Conservation (phyloP, 2,113 vertebrate species). For the Regulus satrapa region DNA sequence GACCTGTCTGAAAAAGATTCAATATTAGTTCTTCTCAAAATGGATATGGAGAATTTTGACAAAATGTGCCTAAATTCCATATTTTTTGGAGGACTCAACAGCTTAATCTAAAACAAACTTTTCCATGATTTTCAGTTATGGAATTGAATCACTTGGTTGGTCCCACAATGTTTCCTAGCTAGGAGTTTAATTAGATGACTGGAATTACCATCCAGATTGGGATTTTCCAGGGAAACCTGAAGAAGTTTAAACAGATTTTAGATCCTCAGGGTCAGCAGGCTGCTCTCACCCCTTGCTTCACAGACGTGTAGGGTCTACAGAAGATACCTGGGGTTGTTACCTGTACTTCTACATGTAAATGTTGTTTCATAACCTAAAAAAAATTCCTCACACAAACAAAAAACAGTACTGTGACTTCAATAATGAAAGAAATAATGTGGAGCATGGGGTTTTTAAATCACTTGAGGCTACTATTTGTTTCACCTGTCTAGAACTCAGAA, state of each 20-base stretch:
- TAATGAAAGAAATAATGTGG: background rate
- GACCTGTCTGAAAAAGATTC: background rate
- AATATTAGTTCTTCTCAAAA: background rate
- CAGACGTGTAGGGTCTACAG: background rate
- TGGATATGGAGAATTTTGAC: background rate
- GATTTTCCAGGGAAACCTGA: background rate
- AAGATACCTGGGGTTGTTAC: no score
- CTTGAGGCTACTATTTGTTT: background rate
- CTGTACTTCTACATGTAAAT: rapidly evolving
- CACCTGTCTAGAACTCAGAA: background rate
- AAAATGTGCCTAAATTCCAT: background rate
- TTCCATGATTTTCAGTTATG: background rate
- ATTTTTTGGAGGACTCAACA: background rate
- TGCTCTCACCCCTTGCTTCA: background rate
- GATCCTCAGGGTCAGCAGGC: background rate
- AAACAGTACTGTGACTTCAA: background rate
- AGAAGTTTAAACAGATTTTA: background rate
- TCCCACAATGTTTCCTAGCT: background rate
- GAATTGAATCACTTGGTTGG: background rate
- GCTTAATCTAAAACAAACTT: background rate
- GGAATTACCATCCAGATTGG: background rate
- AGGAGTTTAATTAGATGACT: background rate
- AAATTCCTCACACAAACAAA: background rate
- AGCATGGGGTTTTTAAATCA: background rate
- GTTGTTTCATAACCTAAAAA: background rate